These are phyloP conservation scores for Upupa epops DNA, from an alignment of 2,113 vertebrate species.

Conservation along the genomic window DNA sequence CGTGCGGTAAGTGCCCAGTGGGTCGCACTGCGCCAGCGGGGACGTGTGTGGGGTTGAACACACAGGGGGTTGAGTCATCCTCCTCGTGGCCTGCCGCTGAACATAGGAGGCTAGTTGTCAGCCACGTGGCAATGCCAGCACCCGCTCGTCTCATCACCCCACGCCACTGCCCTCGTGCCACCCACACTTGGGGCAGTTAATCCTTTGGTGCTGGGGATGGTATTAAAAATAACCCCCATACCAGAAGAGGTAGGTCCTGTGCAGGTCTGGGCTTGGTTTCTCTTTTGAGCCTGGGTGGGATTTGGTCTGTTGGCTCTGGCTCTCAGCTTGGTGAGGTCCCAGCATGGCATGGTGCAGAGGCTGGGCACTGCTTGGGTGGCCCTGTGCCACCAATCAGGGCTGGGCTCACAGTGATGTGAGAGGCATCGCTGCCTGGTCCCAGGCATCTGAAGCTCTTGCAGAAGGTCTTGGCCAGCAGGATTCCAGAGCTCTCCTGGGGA, in stretches of 20 bases:
- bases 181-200: neutral
- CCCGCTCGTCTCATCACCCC: accelerated
- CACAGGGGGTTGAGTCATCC: neutral
- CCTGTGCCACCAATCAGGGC: neutral
- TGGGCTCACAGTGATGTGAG: neutral
- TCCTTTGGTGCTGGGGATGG: neutral
- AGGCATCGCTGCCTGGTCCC: neutral
- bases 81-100: neutral
- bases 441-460: neutral
- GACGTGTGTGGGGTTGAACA: neutral
- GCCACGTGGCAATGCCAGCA: accelerated
- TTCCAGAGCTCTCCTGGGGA: neutral
- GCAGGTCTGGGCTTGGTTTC: neutral
- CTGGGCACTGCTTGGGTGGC: neutral
- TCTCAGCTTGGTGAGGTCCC: neutral
- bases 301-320: accelerated
- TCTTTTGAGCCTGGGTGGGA: neutral
- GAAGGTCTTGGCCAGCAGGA: neutral
- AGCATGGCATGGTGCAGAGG: neutral
- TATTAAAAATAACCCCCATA: neutral
- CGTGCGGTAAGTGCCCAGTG: neutral
- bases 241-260: neutral
- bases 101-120: neutral
- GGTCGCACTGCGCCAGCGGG: neutral
- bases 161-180: neutral